Evolutionary conservation across 1,140 invertebrate species (phyloP).

Genomic region (Cheumatopsyche charites): DNA sequence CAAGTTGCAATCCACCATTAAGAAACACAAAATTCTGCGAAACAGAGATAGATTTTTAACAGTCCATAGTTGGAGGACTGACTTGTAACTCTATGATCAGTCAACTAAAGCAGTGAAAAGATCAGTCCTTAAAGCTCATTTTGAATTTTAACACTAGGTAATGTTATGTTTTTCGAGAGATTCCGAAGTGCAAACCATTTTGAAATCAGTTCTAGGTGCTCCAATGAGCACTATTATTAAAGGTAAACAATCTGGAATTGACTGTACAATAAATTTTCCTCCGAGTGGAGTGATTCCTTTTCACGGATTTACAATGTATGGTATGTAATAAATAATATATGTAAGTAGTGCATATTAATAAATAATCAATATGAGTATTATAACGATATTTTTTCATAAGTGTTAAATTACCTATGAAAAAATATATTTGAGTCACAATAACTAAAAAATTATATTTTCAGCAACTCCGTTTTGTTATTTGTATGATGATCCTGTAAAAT

Average conservation of each 20-base stretch:
- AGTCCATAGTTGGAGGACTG: no score
- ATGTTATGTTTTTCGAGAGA: conserved; percentile 94
- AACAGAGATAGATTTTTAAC: no score
- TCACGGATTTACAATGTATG: conserved; percentile 97
- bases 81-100: no score
- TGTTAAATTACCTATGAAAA: no score
- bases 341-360: neutral
- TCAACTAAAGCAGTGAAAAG: no score
- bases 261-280: conserved; percentile 81
- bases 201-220: conserved; percentile 66
- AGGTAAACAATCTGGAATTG: conserved; percentile 71
- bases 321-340: conserved; percentile 59
- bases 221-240: conserved; percentile 72
- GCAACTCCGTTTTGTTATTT: conserved; percentile 94
- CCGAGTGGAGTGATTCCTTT: conserved; percentile 95
- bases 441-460: conserved; percentile 54
- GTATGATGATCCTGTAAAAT: conserved; percentile 83
- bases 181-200: conserved; percentile 72
- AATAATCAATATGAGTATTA: neutral
- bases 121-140: neutral
- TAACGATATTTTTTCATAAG: no score
- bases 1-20: no score
- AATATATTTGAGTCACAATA: no score
- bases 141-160: conserved; percentile 63
- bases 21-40: no score